Evolutionary conservation across 2,888 invertebrate species (phyloP), one percentile per base, ranked within the genome.

Genomic region (Panopea generosa): DNA sequence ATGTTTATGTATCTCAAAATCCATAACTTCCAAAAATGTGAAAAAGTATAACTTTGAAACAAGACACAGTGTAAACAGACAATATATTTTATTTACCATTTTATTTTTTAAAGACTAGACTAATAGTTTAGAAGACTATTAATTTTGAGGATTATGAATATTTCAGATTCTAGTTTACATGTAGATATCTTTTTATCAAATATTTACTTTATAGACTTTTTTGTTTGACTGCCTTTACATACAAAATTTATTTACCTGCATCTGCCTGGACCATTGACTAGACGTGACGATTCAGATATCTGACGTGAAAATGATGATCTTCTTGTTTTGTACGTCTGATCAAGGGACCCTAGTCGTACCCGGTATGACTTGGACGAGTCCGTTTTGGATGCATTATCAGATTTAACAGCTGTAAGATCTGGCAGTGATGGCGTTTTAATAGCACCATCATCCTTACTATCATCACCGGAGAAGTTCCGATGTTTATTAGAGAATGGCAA

Each of bases 231-330:
- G n/a, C n/a, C n/a, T n/a, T n/a, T 33, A 33, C 4, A 33, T 4
- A 33, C 20, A 45, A 45, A 11, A 40, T 11, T 18, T 20, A 71
- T 86, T 63, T 71, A 89, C 87, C 88, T 86, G 83, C 86, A 86
- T 76, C 89, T 86, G 26, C 85, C 86, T 20, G 88, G 87, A 33
- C 78, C 77, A 65, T 80, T 56, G 80, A 83, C 65, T 77, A 50
- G 7, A 27, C 65, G 66, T 47, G 73, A 56, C 33, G 75, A 76
- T 40, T 85, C 86, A 24, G 82, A 74, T 50, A 83, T 60, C 74
- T 88, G 88, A 26, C 86, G 70, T 6, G 87, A 84, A 20, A 85
- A 60, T 1, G 85, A 79, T n/a, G 76, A 72, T 52, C 75, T 71
- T 65, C 83, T 73, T 4, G 67, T 60, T 29, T 76, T 69, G 43